Evolutionary conservation across 2,797 vertebrate species (phyloP).

Genomic region (Spizella passerina): DNA sequence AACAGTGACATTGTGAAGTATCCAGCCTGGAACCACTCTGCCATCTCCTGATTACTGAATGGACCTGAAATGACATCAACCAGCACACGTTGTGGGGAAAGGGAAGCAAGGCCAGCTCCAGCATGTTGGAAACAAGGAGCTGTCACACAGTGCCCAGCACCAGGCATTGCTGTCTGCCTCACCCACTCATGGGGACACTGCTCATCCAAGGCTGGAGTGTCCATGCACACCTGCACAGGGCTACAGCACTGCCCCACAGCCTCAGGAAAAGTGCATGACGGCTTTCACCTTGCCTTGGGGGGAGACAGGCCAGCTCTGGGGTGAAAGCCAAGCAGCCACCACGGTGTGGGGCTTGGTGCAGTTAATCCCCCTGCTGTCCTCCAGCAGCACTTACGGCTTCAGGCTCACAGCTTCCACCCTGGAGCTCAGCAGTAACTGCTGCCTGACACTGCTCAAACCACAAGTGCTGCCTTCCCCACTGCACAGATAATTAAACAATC

Average conservation of each 20-base stretch:
- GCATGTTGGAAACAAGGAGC: not conserved
- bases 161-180: fast-evolving
- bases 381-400: not conserved
- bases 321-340: not conserved
- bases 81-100: not conserved
- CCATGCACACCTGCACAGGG: not conserved
- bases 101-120: not conserved
- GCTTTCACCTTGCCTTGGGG: not conserved
- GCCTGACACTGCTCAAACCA: not conserved
- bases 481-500: not conserved
- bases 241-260: not conserved
- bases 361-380: not conserved
- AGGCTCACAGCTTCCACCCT: not conserved
- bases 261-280: fast-evolving
- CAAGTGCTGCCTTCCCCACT: not conserved
- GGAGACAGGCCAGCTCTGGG: not conserved
- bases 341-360: not conserved
- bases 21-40: constrained; percentile 98
- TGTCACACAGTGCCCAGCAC: not conserved
- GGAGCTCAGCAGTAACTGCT: not conserved
- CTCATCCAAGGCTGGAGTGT: not conserved
- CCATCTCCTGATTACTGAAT: constrained; percentile 97
- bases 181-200: not conserved
- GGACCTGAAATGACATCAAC: constrained; percentile 83
- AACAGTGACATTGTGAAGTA: constrained; percentile 97